Conservation (phyloP, 2,797 vertebrate genomes). For the Danio jaintianensis region DNA sequence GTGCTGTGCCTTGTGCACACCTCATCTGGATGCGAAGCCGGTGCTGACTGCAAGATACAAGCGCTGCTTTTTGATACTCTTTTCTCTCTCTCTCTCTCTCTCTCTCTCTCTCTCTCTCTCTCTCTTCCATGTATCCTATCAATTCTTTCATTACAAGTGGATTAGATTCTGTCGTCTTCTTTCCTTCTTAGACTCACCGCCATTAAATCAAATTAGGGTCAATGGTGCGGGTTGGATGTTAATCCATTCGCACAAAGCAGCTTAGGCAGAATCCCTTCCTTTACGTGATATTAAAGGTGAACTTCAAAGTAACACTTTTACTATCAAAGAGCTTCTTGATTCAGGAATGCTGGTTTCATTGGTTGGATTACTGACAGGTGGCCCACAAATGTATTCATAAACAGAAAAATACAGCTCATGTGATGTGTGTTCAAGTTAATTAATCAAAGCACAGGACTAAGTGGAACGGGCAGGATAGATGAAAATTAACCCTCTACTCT, state of each 20-base stretch:
- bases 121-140: slow-evolving; percentile 60
- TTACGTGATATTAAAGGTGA: slow-evolving; percentile 81
- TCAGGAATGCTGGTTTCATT: slow-evolving; percentile 53
- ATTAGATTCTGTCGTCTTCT: slow-evolving; percentile 62
- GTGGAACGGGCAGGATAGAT: too few species aligned
- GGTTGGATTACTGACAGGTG: slow-evolving; percentile 60
- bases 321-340: slow-evolving; percentile 71
- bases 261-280: slow-evolving; percentile 79
- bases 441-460: not conserved
- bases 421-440: not conserved
- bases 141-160: slow-evolving; percentile 73
- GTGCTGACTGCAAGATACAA: slow-evolving; percentile 41
- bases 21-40: slow-evolving; percentile 40
- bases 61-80: slow-evolving; percentile 13
- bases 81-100: slow-evolving; percentile 12
- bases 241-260: slow-evolving; percentile 80
- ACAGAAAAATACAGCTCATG: slow-evolving; percentile 21
- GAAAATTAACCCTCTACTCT: not conserved
- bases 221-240: slow-evolving; percentile 79
- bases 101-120: slow-evolving; percentile 12
- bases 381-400: not conserved
- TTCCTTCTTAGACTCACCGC: slow-evolving; percentile 74
- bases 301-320: slow-evolving; percentile 79
- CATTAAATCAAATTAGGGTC: slow-evolving; percentile 85
- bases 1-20: slow-evolving; percentile 49